Evolutionary conservation across 2,113 vertebrate genomes (phyloP), one percentile per base, ranked within the genome.

Genomic region (Varanus salvator): DNA sequence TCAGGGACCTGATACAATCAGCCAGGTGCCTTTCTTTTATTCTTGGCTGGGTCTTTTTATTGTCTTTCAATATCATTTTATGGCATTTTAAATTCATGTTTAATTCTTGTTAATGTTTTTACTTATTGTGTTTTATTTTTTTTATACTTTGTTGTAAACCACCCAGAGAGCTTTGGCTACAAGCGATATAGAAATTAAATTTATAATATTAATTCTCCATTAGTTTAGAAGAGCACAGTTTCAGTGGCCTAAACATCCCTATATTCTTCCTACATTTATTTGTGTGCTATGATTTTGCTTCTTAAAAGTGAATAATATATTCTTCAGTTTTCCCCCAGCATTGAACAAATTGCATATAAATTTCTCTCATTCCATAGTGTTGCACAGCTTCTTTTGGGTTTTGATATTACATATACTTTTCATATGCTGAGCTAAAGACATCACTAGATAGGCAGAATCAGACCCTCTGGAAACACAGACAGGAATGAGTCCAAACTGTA

Each of bases 371-470:
- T 78, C 88, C 92, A 93, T 84, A 44, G 38, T 69, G 90, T 89
- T 93, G 92, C 88, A 29, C 84, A 89, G 72, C 86, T 89, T 93
- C 3, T 1, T 8, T 82, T 8, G 25, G 34, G 14, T n/a, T 4
- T 2, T 44, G n/a, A 12, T 60, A 50, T 90, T 87, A 85, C 83
- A 84, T 92, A 87, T 90, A 89, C 57, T 72, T 91, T 94, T 92
- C 80, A 57, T 85, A 54, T 87, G n/a, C 23, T 87, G 91, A 34
- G 86, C 68, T 0, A 0, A 66, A 87, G 68, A 86, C 91, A n/a
- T n/a, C 44, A 8, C 50, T 71, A 66, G 69, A 83, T 80, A 57
- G 69, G 87, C 91, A 87, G 38, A 9, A 60, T 64, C 54, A 60
- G 52, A 64, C 29, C 80, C 80, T 17, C n/a, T n/a, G 17, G 8